Evolutionary conservation across 2,888 invertebrate genomes (phyloP).

Genomic region (Blera fallax): DNA sequence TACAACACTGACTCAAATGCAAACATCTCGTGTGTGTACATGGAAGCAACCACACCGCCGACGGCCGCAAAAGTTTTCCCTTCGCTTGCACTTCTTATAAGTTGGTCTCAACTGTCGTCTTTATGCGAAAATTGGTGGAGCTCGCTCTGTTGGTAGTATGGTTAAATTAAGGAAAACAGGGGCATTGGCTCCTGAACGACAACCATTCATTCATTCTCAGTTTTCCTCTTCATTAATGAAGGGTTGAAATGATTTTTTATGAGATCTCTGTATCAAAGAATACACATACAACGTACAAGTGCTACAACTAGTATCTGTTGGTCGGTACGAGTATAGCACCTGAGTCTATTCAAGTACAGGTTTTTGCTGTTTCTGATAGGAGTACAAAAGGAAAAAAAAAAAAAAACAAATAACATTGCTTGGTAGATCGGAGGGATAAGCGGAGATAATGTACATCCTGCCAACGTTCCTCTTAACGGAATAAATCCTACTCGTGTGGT

Average conservation of each 20-base stretch:
- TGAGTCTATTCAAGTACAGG: neutral
- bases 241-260: slow-evolving; percentile 42
- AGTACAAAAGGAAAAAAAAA: too few species aligned
- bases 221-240: slow-evolving; percentile 47
- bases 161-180: slow-evolving; percentile 4
- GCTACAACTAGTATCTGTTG: neutral
- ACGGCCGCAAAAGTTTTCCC: neutral
- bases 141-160: neutral
- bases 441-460: too few species aligned
- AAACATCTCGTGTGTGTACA: slow-evolving; percentile 3
- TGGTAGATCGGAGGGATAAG: slow-evolving; percentile 1
- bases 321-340: neutral
- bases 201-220: slow-evolving; percentile 32
- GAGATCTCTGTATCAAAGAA: neutral
- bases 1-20: slow-evolving; percentile 10
- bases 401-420: neutral
- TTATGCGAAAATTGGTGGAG: slow-evolving; percentile 8
- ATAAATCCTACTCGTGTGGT: neutral
- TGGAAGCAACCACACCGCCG: neutral
- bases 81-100: slow-evolving; percentile 19
- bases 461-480: neutral
- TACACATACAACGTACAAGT: neutral
- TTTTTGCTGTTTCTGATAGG: neutral
- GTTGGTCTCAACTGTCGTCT: neutral
- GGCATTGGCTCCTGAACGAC: slow-evolving; percentile 53